Conservation (phyloP, 2,113 vertebrate species). For the Protobothrops mucrosquamatus region DNA sequence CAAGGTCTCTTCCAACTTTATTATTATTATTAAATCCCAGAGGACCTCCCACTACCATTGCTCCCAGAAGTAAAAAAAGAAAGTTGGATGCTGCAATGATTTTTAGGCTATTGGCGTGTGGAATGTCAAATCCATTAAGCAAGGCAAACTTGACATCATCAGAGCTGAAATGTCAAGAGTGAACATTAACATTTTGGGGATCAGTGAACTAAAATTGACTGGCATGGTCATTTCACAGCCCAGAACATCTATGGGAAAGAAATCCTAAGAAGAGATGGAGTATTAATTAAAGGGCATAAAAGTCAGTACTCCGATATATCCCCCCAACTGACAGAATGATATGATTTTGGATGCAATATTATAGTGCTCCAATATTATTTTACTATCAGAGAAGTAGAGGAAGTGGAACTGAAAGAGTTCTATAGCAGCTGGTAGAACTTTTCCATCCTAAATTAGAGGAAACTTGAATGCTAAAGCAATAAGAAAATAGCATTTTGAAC, state of each 20-base stretch:
- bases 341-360: background rate
- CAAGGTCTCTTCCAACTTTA: too few species aligned
- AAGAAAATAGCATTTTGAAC: background rate
- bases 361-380: background rate
- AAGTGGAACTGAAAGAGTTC: background rate
- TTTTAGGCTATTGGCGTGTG: background rate
- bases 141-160: background rate
- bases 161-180: background rate
- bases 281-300: background rate
- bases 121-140: background rate
- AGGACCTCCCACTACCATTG: background rate
- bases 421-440: background rate
- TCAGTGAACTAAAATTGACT: background rate
- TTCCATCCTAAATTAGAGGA: background rate
- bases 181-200: background rate
- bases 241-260: background rate
- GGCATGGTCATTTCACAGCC: background rate
- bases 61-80: background rate
- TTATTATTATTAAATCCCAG: background rate
- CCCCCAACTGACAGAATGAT: background rate
- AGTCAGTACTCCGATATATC: background rate
- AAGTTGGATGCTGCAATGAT: background rate
- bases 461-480: background rate
- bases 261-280: background rate
- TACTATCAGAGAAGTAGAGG: background rate